Percentiles rank a stretch among this genome's conserved stretches.
phyloP scores from a whole-genome alignment of 2,888 invertebrate species.

The Hydriomena furcata region DNA sequence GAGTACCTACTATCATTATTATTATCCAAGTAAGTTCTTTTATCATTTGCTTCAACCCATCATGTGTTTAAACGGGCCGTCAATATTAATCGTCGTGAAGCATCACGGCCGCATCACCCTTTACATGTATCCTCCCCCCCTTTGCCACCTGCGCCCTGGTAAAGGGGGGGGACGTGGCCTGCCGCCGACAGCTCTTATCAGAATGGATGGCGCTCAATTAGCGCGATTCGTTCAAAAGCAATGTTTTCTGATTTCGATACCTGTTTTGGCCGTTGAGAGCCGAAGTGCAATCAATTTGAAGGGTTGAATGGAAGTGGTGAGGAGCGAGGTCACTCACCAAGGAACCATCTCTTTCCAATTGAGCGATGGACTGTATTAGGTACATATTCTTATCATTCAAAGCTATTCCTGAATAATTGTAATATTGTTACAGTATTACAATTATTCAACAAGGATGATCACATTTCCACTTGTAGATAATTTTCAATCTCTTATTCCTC shows the following conservation, averaged over 20 bases:
- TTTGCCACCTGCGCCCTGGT: background rate
- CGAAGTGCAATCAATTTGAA: conserved; percentile 17
- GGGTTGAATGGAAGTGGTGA: conserved; percentile 7
- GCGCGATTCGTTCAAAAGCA: conserved; percentile 39
- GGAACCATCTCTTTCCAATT: too few relatives aligned
- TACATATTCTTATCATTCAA: too few relatives aligned
- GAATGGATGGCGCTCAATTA: conserved; percentile 51
- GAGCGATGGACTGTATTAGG: too few relatives aligned
- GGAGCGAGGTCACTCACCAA: too few relatives aligned
- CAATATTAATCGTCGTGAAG: conserved; percentile 24
- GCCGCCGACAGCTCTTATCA: conserved; percentile 41
- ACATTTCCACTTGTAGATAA: background rate
- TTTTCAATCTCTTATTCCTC: too few relatives aligned
- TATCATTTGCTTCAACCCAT: conserved; percentile 8
- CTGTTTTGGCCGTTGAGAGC: conserved; percentile 15
- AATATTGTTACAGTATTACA: background rate
- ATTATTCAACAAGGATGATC: background rate
- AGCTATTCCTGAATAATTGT: background rate
- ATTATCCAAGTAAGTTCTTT: too few relatives aligned
- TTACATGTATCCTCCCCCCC: conserved; percentile 5
- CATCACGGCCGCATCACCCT: conserved; percentile 15
- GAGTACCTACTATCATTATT: background rate
- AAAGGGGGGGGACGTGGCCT: conserved; percentile 12
- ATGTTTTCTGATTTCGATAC: conserved; percentile 26
- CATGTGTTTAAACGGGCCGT: conserved; percentile 21